phyloP scores from a whole-genome alignment of 2,797 vertebrate genomes.

The Harpagifer antarcticus region DNA sequence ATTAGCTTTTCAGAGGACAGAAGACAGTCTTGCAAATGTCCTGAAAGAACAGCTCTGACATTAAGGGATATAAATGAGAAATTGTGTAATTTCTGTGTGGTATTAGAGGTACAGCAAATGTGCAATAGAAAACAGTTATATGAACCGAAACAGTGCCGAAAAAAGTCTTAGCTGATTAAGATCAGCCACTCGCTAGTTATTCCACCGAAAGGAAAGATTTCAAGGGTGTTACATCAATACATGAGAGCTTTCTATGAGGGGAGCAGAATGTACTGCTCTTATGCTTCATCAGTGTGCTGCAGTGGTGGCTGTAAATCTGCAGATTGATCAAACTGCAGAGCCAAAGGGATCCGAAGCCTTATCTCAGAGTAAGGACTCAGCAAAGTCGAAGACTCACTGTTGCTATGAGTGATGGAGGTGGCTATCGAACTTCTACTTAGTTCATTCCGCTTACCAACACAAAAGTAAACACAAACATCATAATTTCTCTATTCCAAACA shows the following conservation, averaged over 20 bases:
- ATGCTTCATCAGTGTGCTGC: slow-evolving; percentile 80
- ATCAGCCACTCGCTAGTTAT: slow-evolving; percentile 63
- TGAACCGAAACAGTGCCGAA: slow-evolving; percentile 49
- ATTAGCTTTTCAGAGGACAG: slow-evolving; percentile 49
- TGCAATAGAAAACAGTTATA: slow-evolving; percentile 29
- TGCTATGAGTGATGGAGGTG: slow-evolving; percentile 72
- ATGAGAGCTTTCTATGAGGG: slow-evolving; percentile 67
- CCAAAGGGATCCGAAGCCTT: slow-evolving; percentile 75
- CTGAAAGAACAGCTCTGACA: slow-evolving; percentile 62
- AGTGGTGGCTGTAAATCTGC: slow-evolving; percentile 79
- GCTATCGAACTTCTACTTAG: slow-evolving; percentile 58
- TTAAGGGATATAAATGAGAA: slow-evolving; percentile 67
- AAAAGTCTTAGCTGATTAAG: slow-evolving; percentile 57
- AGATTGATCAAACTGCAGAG: slow-evolving; percentile 82
- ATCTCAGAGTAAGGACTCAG: slow-evolving; percentile 78
- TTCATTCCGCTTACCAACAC: slow-evolving; percentile 41
- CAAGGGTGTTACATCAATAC: slow-evolving; percentile 77
- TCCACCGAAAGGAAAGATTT: slow-evolving; percentile 69
- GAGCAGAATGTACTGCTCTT: slow-evolving; percentile 78
- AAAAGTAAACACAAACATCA: slow-evolving; percentile 23
- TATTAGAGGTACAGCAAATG: slow-evolving; percentile 47
- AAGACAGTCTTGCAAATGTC: slow-evolving; percentile 46
- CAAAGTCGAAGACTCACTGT: slow-evolving; percentile 71
- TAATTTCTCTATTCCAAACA: slow-evolving; percentile 24
- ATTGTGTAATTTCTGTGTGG: slow-evolving; percentile 51